Evolutionary conservation across 2,888 invertebrate genomes (phyloP).

Genomic region (Eristalinus sepulchralis): DNA sequence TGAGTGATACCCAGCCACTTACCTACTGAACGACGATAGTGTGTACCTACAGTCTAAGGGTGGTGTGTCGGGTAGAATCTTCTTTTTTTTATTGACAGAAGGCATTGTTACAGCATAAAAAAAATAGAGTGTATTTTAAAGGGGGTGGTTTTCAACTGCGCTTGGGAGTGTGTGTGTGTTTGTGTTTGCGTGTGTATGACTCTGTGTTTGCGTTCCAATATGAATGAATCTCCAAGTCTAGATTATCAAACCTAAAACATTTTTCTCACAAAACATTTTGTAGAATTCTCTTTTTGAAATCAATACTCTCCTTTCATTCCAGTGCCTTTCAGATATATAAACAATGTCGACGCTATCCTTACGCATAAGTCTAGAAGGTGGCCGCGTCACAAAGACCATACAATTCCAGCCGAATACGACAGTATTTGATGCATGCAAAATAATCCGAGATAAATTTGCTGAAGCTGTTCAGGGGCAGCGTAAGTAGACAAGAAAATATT

Average conservation of each 20-base stretch:
- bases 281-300: not conserved
- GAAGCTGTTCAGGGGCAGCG: slow-evolving; percentile 95
- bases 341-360: slow-evolving; percentile 85
- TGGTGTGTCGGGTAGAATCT: slow-evolving; percentile 46
- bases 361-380: slow-evolving; percentile 92
- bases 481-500: slow-evolving; percentile 82
- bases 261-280: not conserved
- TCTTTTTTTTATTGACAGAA: slow-evolving; percentile 46
- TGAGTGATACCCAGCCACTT: slow-evolving; percentile 68
- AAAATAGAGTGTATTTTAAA: not conserved
- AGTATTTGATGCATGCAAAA: slow-evolving; percentile 96
- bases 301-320: slow-evolving; percentile 56
- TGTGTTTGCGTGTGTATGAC: not conserved
- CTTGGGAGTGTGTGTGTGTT: not conserved
- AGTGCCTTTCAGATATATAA: slow-evolving; percentile 77
- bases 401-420: slow-evolving; percentile 98
- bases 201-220: not conserved
- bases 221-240: slow-evolving; percentile 4
- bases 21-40: slow-evolving; percentile 56
- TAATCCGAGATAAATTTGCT: slow-evolving; percentile 96
- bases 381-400: slow-evolving; percentile 97
- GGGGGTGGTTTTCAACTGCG: slow-evolving; percentile 60
- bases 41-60: slow-evolving; percentile 63
- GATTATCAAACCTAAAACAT: slow-evolving; percentile 8
- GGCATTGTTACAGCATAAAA: slow-evolving; percentile 35